Base-by-base conservation (phyloP, 2,888 invertebrate genomes). In the Torymus auratus region DNA sequence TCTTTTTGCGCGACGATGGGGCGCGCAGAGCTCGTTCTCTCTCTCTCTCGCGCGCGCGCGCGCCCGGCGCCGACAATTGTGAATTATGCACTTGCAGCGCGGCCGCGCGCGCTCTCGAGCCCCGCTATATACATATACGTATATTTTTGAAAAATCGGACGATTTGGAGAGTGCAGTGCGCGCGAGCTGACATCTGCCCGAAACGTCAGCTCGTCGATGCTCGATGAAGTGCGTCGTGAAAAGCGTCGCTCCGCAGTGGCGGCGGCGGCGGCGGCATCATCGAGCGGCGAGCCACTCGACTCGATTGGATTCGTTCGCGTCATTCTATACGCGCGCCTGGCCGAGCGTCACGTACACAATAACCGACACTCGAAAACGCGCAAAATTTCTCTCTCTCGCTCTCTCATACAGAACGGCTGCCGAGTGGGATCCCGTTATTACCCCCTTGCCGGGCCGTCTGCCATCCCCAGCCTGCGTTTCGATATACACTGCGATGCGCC, bases 291-390 rank as follows among this genome's bases (percentile, higher is more conserved):
- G 74, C 68, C 72, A 79, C 81, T 81, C 77, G 80, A 77, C 82
- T 79, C 82, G 77, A 82, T 82, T 82, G 82, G 72, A 82, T 80
- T 69, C 73, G 64, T 67, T 78, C 71, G 78, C 78, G 82, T 83
- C 78, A 60, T 78, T 78, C 80, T 55, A 10, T 3, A 23, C 55
- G 73, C n/a, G 14, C 2, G 73, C n/a, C 56, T 15, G 14, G 2
- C 52, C 64, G 70, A 62, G 65, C 74, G 73, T 82, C 79, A 79
- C 77, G 69, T 65, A 77, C 82, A 74, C 69, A 75, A 69, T 75
- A 64, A 65, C 65, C 20, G 65, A 60, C 65, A 67, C 81, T 62
- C 72, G 64, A 74, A 50, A 60, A 28, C 71, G 71, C 67, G 23
- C 67, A 56, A 67, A 64, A 76, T 76, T 71, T 80, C 73, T 72